A percentile compares a stretch with the other conserved stretches of the same genome.
Conservation (phyloP, 2,888 invertebrate species). For the Cryptophagus acutangulus region DNA sequence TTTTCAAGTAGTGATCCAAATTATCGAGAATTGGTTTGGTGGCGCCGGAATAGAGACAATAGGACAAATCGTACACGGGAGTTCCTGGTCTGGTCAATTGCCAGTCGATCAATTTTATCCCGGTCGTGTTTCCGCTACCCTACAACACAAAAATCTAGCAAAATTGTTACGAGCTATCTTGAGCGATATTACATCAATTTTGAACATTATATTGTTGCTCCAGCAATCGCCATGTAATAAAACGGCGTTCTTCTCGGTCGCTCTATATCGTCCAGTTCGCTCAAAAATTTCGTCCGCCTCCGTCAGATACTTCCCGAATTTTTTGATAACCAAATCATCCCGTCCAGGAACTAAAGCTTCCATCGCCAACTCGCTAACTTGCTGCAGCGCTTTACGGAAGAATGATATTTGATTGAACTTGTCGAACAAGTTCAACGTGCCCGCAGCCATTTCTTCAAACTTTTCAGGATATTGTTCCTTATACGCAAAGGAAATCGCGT, state of each 20-base stretch:
- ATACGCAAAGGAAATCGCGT: constrained; percentile 4
- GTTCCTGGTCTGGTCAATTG: constrained; percentile 14
- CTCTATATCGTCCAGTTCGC: too few species aligned
- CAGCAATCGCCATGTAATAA: constrained; percentile 33
- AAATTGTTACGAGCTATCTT: neutral
- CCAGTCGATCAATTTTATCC: constrained; percentile 20
- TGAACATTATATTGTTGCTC: constrained; percentile 34
- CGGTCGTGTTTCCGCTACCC: neutral
- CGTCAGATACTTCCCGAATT: neutral
- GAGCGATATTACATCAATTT: constrained; percentile 22
- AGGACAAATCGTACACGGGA: constrained; percentile 30
- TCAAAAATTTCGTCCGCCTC: constrained; percentile 1
- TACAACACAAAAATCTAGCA: neutral
- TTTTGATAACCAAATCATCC: neutral
- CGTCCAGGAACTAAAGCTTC: neutral
- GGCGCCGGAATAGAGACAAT: constrained; percentile 31
- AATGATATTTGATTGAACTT: neutral
- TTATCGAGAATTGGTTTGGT: constrained; percentile 26
- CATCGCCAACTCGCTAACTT: neutral
- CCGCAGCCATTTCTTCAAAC: neutral
- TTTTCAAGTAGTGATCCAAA: constrained; percentile 28
- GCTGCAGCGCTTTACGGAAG: neutral
- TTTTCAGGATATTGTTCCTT: constrained; percentile 1
- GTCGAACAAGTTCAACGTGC: neutral
- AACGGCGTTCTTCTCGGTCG: constrained; percentile 12